Conservation (phyloP, 2,888 invertebrate genomes). For the Cancer borealis region DNA sequence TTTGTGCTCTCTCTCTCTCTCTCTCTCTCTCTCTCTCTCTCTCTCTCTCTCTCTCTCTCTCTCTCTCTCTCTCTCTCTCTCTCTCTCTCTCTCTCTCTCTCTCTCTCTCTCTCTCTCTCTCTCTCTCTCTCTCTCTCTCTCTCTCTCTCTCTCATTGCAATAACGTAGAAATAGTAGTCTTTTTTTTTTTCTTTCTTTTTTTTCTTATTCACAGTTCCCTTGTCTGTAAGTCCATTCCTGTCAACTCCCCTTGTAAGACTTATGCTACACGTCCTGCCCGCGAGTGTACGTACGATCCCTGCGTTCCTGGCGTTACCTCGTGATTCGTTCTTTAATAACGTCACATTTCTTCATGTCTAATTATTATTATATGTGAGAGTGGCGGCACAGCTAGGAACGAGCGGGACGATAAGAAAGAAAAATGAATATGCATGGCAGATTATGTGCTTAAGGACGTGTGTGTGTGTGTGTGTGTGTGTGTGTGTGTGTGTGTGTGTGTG, state of each 20-base stretch:
- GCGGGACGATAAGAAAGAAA: not conserved
- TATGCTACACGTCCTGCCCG: not conserved
- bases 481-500: constrained; percentile 7
- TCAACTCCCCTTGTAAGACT: not conserved
- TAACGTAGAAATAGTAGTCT: not conserved
- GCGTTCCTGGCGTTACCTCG: not conserved
- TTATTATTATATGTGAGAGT: not conserved
- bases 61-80: constrained; percentile 14
- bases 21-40: not conserved
- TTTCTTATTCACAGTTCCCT: not conserved
- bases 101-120: constrained; percentile 21
- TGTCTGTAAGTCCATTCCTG: not conserved
- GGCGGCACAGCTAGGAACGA: not conserved
- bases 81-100: not conserved
- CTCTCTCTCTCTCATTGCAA: not conserved
- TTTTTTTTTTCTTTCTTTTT: not conserved
- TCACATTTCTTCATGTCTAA: not conserved
- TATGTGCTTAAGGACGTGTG: not conserved
- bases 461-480: constrained; percentile 20
- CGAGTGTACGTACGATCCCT: not conserved
- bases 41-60: not conserved
- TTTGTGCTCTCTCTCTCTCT: not conserved
- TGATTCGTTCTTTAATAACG: not conserved
- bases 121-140: constrained; percentile 31
- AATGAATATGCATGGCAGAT: not conserved